phyloP scores from a whole-genome alignment of 2,113 vertebrate species.

The Syngnathus typhle region DNA sequence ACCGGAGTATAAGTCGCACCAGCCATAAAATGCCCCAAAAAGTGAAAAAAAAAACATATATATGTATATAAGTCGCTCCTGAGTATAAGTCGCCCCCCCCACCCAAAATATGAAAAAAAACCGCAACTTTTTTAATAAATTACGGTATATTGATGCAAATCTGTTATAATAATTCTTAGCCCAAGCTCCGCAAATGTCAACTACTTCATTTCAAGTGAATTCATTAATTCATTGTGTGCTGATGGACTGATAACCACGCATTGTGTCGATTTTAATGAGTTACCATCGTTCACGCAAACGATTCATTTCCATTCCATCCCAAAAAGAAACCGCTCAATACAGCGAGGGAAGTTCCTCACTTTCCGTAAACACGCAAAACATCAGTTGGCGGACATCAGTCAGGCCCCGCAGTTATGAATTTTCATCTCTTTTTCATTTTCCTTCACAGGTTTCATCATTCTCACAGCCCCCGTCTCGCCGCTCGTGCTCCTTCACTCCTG shows the following conservation, averaged over 20 bases:
- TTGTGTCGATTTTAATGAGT: constrained; percentile 20
- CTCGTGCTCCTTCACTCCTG: constrained; percentile 40
- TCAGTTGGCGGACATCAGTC: constrained; percentile 56
- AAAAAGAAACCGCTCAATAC: constrained; percentile 53
- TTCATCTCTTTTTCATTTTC: constrained; percentile 61
- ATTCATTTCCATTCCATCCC: constrained; percentile 57
- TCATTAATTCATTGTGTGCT: neutral
- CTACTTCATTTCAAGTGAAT: constrained; percentile 13
- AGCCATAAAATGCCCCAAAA: no score
- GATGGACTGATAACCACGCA: constrained; percentile 25
- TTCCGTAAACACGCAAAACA: constrained; percentile 44
- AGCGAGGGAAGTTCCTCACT: constrained; percentile 51
- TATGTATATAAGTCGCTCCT: no score
- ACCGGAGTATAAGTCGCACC: no score
- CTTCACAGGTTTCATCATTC: constrained; percentile 57
- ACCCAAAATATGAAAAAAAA: no score
- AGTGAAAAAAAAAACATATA: no score
- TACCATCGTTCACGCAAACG: constrained; percentile 24
- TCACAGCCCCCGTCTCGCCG: constrained; percentile 27
- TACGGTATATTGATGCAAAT: no score
- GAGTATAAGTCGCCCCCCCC: no score
- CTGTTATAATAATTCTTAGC: neutral
- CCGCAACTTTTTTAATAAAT: no score
- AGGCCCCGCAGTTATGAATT: constrained; percentile 62
- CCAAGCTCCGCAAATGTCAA: neutral